These are phyloP conservation scores for Micrasema minimum DNA, from an alignment of 1,140 invertebrate species.

Conservation along the genomic window DNA sequence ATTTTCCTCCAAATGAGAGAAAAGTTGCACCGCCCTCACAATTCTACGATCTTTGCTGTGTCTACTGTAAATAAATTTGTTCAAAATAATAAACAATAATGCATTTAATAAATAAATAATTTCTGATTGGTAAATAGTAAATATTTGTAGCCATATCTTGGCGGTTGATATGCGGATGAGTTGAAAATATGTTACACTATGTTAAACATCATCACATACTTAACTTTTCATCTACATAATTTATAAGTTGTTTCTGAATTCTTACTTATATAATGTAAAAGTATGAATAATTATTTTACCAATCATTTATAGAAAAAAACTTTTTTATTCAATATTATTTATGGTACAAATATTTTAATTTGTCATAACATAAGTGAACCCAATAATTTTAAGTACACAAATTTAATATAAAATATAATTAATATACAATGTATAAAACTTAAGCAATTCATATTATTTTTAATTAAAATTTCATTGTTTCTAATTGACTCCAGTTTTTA, in stretches of 20 bases:
- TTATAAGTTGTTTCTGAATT: constrained; percentile 2
- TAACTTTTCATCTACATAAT: not conserved
- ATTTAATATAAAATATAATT: constrained; percentile 8
- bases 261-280: not conserved
- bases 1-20: too few species aligned
- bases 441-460: constrained; percentile 1
- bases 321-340: constrained; percentile 9
- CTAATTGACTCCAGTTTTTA: too few species aligned
- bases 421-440: constrained; percentile 1
- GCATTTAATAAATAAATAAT: too few species aligned
- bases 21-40: too few species aligned
- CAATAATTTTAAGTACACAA: constrained; percentile 1
- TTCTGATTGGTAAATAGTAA: too few species aligned
- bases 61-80: too few species aligned
- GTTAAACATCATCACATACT: too few species aligned
- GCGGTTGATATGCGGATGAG: too few species aligned
- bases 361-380: constrained; percentile 1
- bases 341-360: constrained; percentile 16
- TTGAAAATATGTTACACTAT: too few species aligned
- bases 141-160: too few species aligned
- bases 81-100: too few species aligned
- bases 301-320: constrained; percentile 16
- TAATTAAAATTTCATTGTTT: not conserved
- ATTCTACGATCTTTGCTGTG: too few species aligned
- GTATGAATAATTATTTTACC: not conserved